These are phyloP conservation scores for Tetrao urogallus DNA, from an alignment of 2,113 vertebrate genomes.

Conservation along the genomic window DNA sequence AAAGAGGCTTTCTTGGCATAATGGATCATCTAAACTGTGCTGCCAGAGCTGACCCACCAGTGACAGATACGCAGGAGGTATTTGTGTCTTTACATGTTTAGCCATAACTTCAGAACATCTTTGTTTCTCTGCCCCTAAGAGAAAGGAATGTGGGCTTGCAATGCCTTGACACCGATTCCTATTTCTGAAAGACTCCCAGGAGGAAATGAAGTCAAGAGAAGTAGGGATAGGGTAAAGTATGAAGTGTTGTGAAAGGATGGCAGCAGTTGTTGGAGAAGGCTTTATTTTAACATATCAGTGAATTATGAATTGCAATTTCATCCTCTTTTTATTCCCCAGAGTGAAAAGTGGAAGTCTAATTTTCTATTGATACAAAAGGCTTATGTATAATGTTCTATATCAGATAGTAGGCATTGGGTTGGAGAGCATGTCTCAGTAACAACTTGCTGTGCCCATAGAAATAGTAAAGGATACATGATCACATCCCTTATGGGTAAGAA, in stretches of 20 bases:
- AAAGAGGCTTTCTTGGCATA: slow-evolving; percentile 21
- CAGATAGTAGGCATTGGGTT: neutral
- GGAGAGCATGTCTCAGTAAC: neutral
- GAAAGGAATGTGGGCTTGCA: neutral
- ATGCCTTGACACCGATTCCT: neutral
- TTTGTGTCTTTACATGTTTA: neutral
- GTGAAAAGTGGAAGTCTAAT: neutral
- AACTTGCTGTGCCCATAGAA: neutral
- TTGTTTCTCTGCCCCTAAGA: neutral
- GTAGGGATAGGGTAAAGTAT: neutral
- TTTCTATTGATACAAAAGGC: neutral
- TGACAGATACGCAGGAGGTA: neutral
- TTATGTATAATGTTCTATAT: neutral
- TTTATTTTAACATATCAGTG: neutral
- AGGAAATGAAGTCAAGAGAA: neutral
- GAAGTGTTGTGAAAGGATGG: neutral
- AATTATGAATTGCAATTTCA: neutral
- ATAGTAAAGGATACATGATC: neutral
- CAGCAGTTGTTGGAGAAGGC: neutral
- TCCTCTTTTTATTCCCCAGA: neutral
- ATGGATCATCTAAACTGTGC: neutral
- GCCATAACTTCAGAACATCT: neutral
- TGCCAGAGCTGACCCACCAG: neutral
- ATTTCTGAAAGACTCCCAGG: neutral
- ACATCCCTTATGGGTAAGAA: neutral